A percentile compares a stretch with the other conserved stretches of the same genome.
These are phyloP conservation scores for Anguilla rostrata DNA, from an alignment of 2,113 vertebrate species.

Conservation along the genomic window DNA sequence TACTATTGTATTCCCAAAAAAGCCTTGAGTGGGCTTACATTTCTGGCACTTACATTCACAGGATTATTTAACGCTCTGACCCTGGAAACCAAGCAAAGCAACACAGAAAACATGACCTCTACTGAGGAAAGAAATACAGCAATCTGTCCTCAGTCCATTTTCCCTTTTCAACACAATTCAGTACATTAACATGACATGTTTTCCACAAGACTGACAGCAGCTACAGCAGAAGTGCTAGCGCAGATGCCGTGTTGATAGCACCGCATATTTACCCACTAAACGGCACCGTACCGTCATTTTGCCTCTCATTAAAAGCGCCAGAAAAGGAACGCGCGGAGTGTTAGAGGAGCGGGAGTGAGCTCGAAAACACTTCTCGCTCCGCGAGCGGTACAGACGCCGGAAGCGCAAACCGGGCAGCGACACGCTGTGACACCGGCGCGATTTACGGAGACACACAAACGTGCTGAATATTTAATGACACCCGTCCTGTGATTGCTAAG, in stretches of 20 bases:
- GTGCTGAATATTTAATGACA: background rate
- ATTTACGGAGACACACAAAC: background rate
- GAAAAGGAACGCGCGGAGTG: background rate
- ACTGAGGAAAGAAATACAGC: background rate
- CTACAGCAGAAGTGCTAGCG: background rate
- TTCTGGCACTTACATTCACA: background rate
- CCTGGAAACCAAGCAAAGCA: background rate
- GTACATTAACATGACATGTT: background rate
- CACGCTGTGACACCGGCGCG: background rate
- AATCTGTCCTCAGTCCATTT: background rate
- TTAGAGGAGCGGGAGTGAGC: background rate
- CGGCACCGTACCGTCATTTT: background rate
- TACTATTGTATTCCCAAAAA: background rate
- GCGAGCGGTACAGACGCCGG: background rate
- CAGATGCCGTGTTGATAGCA: background rate
- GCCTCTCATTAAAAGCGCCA: background rate
- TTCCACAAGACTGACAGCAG: background rate
- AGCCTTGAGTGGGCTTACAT: background rate
- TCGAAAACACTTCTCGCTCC: background rate
- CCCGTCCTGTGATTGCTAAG: background rate
- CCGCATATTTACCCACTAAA: background rate
- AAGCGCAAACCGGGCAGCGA: background rate
- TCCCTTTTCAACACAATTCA: background rate
- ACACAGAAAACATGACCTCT: conserved; percentile 2
- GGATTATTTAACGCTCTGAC: background rate